Base-by-base conservation (phyloP, 2,888 invertebrate genomes). In the Thyatira batis region DNA sequence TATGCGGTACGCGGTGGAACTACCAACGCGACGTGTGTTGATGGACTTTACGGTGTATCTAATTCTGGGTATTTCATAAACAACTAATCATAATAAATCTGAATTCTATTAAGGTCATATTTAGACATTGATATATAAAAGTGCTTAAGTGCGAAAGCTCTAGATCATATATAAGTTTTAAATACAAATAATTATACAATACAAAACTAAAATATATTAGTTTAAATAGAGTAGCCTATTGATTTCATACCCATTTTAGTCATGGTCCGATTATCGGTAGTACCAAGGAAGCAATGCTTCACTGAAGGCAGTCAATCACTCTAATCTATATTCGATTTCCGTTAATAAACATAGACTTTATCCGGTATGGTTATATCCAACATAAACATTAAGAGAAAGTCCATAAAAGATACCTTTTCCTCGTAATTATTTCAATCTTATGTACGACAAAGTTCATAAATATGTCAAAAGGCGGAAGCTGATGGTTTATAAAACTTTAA, bases 1-100 rank as follows among this genome's bases (percentile, higher is more conserved):
- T 72, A 64, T 63, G 50, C 45, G 51, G 63, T 65, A 65, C 56
- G 54, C 51, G 54, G 51, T 58, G 23, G 27, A 48, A 51, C 48
- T 50, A 49, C 23, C 28, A 45, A 28, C 60, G 53, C 60, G 3
- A 11, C 11, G 17, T 39, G 39, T 39, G 8, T 33, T 48, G 28
- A 50, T 54, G 52, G 49, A 58, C 54, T 52, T 49, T 60, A 60
- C 9, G 44, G 9, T 10, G 44, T 45, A 10, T 9, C 20, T 3
- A 45, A 20, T 45, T 20, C 9, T 20, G 44, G 20, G 10, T 45
- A 20, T 20, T 45, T 0, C 10, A 20, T 20, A 20, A 20, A 20
- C 20, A 45, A 20, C 20, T 43, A 43, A 20, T 4, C 43, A 43
- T 43, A 43, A 20, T 17, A 17, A 17, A 43, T 8, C n/a, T 8